A percentile compares a stretch with the other conserved stretches of the same genome.
Evolutionary conservation across 2,113 vertebrate genomes (phyloP).

Genomic region (Pyxicephalus adspersus): DNA sequence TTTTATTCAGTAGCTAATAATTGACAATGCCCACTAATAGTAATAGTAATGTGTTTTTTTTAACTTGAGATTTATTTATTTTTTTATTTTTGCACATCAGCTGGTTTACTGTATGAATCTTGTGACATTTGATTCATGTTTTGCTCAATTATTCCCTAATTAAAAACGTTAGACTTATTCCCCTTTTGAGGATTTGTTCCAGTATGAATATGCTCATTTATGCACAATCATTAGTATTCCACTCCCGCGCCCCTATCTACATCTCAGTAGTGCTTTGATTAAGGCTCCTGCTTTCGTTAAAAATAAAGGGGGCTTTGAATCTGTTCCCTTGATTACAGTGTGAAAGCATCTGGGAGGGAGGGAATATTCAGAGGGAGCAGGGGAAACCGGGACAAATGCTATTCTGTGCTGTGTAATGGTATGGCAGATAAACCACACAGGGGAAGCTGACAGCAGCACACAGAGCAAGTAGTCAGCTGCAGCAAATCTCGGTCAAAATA

Average conservation of each 20-base stretch:
- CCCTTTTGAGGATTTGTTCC: background rate
- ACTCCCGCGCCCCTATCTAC: conserved; percentile 17
- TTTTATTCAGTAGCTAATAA: no score
- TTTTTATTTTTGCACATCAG: no score
- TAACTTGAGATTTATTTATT: no score
- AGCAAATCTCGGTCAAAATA: background rate
- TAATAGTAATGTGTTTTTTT: no score
- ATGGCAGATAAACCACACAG: background rate
- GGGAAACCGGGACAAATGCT: conserved; percentile 19
- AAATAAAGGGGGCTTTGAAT: conserved; percentile 24
- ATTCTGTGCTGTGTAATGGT: conserved; percentile 18
- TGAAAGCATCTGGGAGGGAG: conserved; percentile 25
- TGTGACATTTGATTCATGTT: background rate
- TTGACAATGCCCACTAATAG: no score
- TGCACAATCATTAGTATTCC: conserved; percentile 34
- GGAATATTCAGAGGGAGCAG: conserved; percentile 9
- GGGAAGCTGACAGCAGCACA: conserved; percentile 12
- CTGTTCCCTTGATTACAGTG: conserved; percentile 15
- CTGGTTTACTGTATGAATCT: no score
- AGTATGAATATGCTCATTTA: conserved; percentile 27
- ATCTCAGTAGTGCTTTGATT: conserved; percentile 48
- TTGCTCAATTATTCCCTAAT: conserved; percentile 6
- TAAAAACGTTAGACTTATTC: background rate
- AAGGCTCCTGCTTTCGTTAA: conserved; percentile 43
- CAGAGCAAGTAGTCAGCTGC: background rate